phyloP scores from a whole-genome alignment of 2,888 invertebrate species.

The Matsumyia berberina region DNA sequence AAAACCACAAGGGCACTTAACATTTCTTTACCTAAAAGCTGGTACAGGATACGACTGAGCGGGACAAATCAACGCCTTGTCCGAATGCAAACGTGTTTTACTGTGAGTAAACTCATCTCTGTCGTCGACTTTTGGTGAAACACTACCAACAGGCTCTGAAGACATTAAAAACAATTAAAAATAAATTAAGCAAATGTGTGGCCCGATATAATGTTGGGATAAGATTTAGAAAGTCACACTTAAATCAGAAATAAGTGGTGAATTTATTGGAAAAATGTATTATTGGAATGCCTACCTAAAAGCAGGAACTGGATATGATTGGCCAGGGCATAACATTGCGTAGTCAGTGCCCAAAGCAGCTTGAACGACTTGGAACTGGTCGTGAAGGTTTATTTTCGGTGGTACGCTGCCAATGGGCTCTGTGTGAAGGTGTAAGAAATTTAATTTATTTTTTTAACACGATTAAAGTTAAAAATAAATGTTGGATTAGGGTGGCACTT shows the following conservation, averaged over 20 bases:
- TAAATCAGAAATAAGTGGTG: neutral
- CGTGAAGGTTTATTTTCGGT: conserved; percentile 87
- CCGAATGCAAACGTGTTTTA: conserved; percentile 79
- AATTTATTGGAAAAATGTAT: neutral
- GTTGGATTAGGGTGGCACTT: conserved; percentile 30
- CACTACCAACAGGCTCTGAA: conserved; percentile 85
- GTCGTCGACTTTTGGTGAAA: conserved; percentile 88
- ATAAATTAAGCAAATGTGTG: neutral
- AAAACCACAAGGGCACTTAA: neutral
- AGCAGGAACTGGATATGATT: conserved; percentile 90
- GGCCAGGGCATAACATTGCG: conserved; percentile 90
- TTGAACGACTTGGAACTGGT: conserved; percentile 84
- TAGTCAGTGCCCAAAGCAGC: conserved; percentile 85
- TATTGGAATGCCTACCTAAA: conserved; percentile 85
- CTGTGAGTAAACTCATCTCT: conserved; percentile 85
- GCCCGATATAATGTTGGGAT: conserved; percentile 77
- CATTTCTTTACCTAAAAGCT: conserved; percentile 81
- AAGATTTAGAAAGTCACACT: conserved; percentile 2
- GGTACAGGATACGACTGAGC: conserved; percentile 85
- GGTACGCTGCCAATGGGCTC: conserved; percentile 85
- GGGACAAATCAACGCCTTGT: conserved; percentile 88
- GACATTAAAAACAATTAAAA: conserved; percentile 8
- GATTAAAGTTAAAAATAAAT: conserved; percentile 14
- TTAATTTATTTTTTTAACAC: neutral
- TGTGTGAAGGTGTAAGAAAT: conserved; percentile 74